Evolutionary conservation across 2,888 invertebrate species (phyloP).

Genomic region (Tipula unca): DNA sequence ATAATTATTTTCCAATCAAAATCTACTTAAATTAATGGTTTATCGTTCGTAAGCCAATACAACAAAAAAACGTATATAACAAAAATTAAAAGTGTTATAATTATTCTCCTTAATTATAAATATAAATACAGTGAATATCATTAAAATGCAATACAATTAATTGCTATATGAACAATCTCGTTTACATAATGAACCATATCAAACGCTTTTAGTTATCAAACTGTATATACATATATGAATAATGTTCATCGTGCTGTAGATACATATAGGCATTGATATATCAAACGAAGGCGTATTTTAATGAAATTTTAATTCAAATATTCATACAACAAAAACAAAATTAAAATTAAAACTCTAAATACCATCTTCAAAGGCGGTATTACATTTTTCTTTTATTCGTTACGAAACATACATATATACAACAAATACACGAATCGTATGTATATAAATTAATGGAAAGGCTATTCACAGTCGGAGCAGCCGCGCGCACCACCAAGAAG

Average conservation of each 20-base stretch:
- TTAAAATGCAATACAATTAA: background rate
- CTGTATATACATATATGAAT: background rate
- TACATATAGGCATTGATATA: background rate
- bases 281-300: slow-evolving; percentile 8
- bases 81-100: slow-evolving; percentile 3
- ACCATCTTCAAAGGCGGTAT: slow-evolving; percentile 14
- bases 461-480: slow-evolving; percentile 3
- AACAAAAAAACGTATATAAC: background rate
- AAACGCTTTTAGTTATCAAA: background rate
- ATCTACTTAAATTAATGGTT: background rate
- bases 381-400: background rate
- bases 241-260: too few relatives aligned
- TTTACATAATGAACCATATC: slow-evolving; percentile 1
- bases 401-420: background rate
- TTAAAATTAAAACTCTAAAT: slow-evolving; percentile 8
- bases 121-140: background rate
- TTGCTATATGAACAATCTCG: background rate
- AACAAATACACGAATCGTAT: background rate
- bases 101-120: background rate
- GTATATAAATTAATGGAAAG: background rate
- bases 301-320: background rate
- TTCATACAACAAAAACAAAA: background rate
- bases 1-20: slow-evolving; percentile 8
- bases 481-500: background rate
- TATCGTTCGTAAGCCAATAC: background rate